phyloP scores from a whole-genome alignment of 2,888 invertebrate genomes.

The Drosophila ustulata region DNA sequence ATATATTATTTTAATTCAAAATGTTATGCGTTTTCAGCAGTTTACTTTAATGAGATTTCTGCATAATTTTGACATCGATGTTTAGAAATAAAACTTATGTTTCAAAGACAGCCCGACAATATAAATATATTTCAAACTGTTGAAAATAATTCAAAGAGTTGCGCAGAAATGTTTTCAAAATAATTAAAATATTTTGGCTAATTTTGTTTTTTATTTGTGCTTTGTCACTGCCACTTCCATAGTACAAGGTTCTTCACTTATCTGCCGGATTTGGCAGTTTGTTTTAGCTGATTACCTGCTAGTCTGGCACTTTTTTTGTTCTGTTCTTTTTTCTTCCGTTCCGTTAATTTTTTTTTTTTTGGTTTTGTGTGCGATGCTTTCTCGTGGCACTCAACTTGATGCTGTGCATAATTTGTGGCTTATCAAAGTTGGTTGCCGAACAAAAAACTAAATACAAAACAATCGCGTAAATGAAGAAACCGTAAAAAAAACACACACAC shows the following conservation, averaged over 20 bases:
- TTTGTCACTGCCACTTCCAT: constrained; percentile 3
- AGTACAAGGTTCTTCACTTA: constrained; percentile 40
- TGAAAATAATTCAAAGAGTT: too few species aligned
- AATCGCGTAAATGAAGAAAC: not conserved
- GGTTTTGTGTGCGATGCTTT: not conserved
- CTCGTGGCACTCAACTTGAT: constrained; percentile 10
- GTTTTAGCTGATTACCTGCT: constrained; percentile 50
- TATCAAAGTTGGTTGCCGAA: constrained; percentile 39
- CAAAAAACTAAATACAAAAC: not conserved
- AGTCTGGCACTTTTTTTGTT: constrained; percentile 23
- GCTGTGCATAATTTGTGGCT: constrained; percentile 22
- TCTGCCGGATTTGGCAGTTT: constrained; percentile 33
- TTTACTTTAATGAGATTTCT: too few species aligned
- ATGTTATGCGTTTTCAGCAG: too few species aligned
- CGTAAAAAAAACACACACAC: too few species aligned
- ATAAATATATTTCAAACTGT: too few species aligned
- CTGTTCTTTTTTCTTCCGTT: not conserved
- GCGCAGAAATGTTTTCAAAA: too few species aligned
- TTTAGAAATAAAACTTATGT: too few species aligned
- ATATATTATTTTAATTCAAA: too few species aligned
- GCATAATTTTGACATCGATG: too few species aligned
- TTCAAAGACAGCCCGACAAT: too few species aligned
- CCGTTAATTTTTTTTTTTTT: not conserved
- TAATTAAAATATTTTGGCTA: too few species aligned
- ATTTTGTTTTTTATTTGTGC: not conserved